A percentile compares a stretch with the other conserved stretches of the same genome.
Evolutionary conservation across 2,888 invertebrate genomes (phyloP).

Genomic region (Crocallis elinguaria): DNA sequence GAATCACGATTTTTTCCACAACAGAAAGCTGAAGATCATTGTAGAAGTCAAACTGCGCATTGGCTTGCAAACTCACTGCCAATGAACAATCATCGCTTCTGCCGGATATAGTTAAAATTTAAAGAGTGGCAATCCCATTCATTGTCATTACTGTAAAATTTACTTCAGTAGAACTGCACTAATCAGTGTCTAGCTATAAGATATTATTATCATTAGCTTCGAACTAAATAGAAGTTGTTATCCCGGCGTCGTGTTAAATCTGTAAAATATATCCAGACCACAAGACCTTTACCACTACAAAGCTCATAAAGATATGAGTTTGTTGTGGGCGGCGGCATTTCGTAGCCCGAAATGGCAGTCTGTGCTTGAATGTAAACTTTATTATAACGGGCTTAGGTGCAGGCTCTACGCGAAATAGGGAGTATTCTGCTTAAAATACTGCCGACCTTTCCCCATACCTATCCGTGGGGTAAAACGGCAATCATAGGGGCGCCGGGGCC

Average conservation of each 20-base stretch:
- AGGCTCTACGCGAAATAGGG: conserved; percentile 24
- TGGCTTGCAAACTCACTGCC: too few relatives aligned
- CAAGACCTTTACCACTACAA: conserved; percentile 30
- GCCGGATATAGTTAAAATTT: too few relatives aligned
- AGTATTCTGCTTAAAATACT: conserved; percentile 38
- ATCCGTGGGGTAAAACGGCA: conserved; percentile 35
- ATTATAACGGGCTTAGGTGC: conserved; percentile 27
- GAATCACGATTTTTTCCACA: too few relatives aligned
- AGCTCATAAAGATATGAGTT: conserved; percentile 37
- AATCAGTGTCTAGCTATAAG: not conserved
- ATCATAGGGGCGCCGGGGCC: conserved; percentile 21
- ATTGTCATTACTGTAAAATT: not conserved
- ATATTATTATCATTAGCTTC: conserved; percentile 15
- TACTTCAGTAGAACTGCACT: not conserved
- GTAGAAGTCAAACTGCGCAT: too few relatives aligned
- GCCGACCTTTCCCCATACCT: conserved; percentile 35
- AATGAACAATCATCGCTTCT: too few relatives aligned
- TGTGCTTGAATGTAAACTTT: conserved; percentile 33
- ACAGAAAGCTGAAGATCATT: too few relatives aligned
- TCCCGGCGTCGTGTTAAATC: conserved; percentile 28
- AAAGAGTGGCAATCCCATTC: too few relatives aligned
- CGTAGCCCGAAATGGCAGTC: conserved; percentile 18
- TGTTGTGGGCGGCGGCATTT: conserved; percentile 30
- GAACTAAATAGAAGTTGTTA: conserved; percentile 13
- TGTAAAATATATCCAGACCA: conserved; percentile 36